A percentile compares a stretch with the other conserved stretches of the same genome.
Conservation (phyloP, 1,140 invertebrate species). For the Stenopsyche tienmushanensis region DNA sequence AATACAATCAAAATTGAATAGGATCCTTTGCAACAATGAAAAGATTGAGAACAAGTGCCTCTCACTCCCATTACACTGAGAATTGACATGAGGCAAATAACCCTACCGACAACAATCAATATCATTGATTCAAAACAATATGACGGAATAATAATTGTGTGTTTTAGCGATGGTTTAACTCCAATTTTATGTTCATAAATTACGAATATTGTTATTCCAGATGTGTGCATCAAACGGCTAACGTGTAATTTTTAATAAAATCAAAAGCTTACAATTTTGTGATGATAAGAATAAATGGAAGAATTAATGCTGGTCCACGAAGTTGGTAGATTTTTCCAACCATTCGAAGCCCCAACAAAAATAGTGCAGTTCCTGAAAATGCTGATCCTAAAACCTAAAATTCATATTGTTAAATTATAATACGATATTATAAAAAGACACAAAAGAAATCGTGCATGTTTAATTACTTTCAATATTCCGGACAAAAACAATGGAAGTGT, state of each 20-base stretch:
- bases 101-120: no score
- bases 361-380: constrained; percentile 88
- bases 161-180: no score
- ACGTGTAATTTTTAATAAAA: background rate
- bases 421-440: background rate
- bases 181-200: no score
- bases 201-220: no score
- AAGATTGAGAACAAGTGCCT: no score
- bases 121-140: no score
- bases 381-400: constrained; percentile 78
- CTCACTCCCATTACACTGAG: no score
- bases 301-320: constrained; percentile 72
- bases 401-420: constrained; percentile 7
- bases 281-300: constrained; percentile 83
- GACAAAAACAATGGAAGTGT: constrained; percentile 73
- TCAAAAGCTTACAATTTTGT: constrained; percentile 80
- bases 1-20: no score
- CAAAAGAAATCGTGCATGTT: background rate
- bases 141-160: background rate
- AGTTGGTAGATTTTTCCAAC: constrained; percentile 85
- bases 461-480: constrained; percentile 69
- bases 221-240: no score
- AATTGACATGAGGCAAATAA: no score
- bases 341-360: constrained; percentile 88
- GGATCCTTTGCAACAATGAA: no score